Evolutionary conservation across 2,797 vertebrate species (phyloP), one percentile per base, ranked within the genome.

Genomic region (Spheniscus humboldti): DNA sequence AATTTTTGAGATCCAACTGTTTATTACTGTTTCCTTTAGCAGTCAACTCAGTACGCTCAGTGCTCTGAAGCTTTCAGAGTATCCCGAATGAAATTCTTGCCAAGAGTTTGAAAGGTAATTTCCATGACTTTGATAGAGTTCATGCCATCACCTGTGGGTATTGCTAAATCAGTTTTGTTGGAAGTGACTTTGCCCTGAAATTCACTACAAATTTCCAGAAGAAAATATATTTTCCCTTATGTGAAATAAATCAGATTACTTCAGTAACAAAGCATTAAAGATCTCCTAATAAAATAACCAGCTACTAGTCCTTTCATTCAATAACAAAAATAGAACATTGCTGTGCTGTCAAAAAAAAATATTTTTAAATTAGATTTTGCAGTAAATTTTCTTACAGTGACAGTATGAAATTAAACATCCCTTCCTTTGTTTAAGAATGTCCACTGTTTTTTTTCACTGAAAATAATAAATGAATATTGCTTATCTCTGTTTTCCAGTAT

Each of bases 91-190:
- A 86, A 90, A 68, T 71, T 79, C 66, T 86, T 86, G 79, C 76
- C 88, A 56, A 48, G 55, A 82, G 57, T 88, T 79, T 93, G 79
- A 85, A 94, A 90, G 52, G 69, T 35, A 71, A 37, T 92, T 94
- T 88, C 69, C 74, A 69, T 76, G 59, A 18, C 55, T 82, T 78
- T 79, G 59, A 28, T 62, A 43, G 84, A 94, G 67, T 87, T 96
- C 76, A 76, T 95, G 80, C 86, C 69, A 81, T 91, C 91, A 92
- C 79, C 64, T 83, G 47, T 93, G 83, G 59, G 66, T 93, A 90
- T 78, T 81, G 82, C 91, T 95, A 66, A 86, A 86, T 64, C 93
- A 81, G 55, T 81, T 94, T 72, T 50, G 50, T 72, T 90, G 79
- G 73, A 94, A 92, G 35, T 92, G 66, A 78, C 41, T 86, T 71